Conservation (phyloP, 37 sponge, comb jelly and placozoan genomes). For the Eunapius fragilis region DNA sequence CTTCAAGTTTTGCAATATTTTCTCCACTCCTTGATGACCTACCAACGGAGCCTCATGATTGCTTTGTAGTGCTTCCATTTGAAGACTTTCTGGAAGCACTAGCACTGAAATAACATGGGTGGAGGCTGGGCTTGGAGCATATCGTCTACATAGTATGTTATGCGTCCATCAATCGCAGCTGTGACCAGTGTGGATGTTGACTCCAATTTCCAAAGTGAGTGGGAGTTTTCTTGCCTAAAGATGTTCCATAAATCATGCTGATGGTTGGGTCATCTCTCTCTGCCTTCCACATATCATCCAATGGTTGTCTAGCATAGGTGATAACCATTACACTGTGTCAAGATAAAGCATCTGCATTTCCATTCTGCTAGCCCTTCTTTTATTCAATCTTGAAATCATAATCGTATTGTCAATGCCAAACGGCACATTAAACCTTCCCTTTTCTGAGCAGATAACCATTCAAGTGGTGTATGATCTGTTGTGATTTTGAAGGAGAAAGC, state of each 20-base stretch:
- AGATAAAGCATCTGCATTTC: constrained; percentile 67
- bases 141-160: constrained; percentile 44
- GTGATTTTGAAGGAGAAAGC: constrained; percentile 27
- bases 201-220: not conserved
- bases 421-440: constrained; percentile 52
- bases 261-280: too few relatives aligned
- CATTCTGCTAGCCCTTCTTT: constrained; percentile 34
- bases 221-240: too few relatives aligned
- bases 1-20: constrained; percentile 41
- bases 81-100: constrained; percentile 24
- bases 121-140: constrained; percentile 19
- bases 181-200: constrained; percentile 21
- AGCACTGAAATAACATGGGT: constrained; percentile 20
- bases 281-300: too few relatives aligned
- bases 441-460: constrained; percentile 61
- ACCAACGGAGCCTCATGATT: constrained; percentile 26
- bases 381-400: constrained; percentile 38
- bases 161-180: constrained; percentile 35
- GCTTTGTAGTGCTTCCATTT: not conserved
- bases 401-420: constrained; percentile 49
- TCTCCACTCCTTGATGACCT: constrained; percentile 65
- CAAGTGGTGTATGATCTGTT: constrained; percentile 56
- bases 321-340: too few relatives aligned
- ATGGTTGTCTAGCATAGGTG: too few relatives aligned
- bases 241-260: too few relatives aligned